These are phyloP conservation scores for Loxodonta africana DNA, from an alignment of 2,113 vertebrate species.

Conservation along the genomic window DNA sequence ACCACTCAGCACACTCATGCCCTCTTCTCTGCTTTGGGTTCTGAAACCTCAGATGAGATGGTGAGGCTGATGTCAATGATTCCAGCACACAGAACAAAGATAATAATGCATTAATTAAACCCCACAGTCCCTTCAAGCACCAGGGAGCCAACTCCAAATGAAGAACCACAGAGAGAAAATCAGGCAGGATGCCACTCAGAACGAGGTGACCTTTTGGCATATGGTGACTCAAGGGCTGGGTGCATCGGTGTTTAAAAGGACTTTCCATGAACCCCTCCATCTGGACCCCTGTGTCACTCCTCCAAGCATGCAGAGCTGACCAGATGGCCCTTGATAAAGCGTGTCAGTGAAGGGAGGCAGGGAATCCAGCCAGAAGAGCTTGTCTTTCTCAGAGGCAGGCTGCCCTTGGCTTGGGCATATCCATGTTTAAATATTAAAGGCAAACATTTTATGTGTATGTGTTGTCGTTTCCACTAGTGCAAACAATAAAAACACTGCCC, in stretches of 20 bases:
- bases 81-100: conserved; percentile 19
- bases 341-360: conserved; percentile 64
- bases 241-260: conserved; percentile 84
- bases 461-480: neutral
- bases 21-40: neutral
- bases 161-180: conserved; percentile 25
- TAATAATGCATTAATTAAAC: conserved; percentile 59
- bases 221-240: conserved; percentile 79
- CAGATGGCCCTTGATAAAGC: conserved; percentile 86
- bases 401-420: conserved; percentile 23
- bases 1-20: neutral
- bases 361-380: conserved; percentile 56
- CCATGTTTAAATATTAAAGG: conserved; percentile 51
- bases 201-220: conserved; percentile 80
- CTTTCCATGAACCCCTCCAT: conserved; percentile 85
- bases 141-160: neutral
- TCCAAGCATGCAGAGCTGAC: conserved; percentile 46
- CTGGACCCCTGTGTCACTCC: conserved; percentile 74
- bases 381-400: neutral
- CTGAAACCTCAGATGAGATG: conserved; percentile 2
- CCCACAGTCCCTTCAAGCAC: neutral
- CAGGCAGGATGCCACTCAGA: neutral
- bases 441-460: neutral
- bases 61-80: neutral
- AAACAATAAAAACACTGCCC: conserved; percentile 35